Conservation (phyloP, 2,888 invertebrate species). For the Synergus gifuensis region DNA sequence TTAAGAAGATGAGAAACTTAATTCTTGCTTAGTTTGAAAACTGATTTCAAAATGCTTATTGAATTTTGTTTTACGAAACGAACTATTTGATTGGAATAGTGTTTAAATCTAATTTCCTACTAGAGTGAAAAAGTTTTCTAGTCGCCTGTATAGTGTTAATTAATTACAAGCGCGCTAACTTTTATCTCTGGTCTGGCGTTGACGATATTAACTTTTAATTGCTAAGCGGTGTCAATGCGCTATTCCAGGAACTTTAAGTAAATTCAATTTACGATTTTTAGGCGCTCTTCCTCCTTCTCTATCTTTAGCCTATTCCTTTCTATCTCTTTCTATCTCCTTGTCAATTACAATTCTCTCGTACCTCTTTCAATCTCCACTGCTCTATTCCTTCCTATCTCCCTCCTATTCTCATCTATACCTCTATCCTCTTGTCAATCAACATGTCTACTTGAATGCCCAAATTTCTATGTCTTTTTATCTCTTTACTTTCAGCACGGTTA, state of each 20-base stretch:
- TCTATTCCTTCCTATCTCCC: too few species aligned
- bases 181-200: constrained; percentile 28
- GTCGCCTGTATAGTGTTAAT: constrained; percentile 32
- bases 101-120: neutral
- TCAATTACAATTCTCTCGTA: too few species aligned
- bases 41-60: neutral
- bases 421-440: too few species aligned
- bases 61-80: neutral
- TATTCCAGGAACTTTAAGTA: constrained; percentile 23
- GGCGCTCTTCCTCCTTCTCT: neutral
- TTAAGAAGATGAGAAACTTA: neutral
- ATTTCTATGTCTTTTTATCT: too few species aligned
- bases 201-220: constrained; percentile 40
- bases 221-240: constrained; percentile 24
- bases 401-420: too few species aligned
- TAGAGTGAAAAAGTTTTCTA: constrained; percentile 11
- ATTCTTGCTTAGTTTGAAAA: neutral
- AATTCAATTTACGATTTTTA: constrained; percentile 22
- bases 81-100: neutral
- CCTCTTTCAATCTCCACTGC: too few species aligned
- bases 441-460: too few species aligned
- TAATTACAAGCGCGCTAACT: constrained; percentile 28
- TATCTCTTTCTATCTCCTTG: too few species aligned
- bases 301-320: too few species aligned
- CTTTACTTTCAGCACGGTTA: neutral